Base-by-base conservation (phyloP, 2,888 invertebrate genomes). In the Andrena dorsata region DNA sequence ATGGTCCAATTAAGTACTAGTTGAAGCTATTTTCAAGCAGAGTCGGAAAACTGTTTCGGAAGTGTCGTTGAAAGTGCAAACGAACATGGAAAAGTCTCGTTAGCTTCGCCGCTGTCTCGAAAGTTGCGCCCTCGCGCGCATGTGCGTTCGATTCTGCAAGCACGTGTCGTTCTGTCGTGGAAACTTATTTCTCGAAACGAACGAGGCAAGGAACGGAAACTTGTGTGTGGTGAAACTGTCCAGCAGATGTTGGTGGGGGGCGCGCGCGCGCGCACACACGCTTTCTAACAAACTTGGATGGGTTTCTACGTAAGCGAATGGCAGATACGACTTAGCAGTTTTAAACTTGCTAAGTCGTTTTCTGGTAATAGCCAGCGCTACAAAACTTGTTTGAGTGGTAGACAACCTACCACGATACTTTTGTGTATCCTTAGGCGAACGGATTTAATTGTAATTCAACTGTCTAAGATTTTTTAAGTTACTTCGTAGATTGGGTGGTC, bases 231-330 rank as follows among this genome's bases (percentile, higher is more conserved):
- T n/a, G 32, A 53, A 73, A 56, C 53, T 56, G 26, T 53, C 53
- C 35, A 6, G 47, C 35, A 41, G 65, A 51, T 23, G 56, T 8
- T 1, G 56, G 47, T 47, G 23, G 64, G 56, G 32, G 10, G 41
- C 8, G 53, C 53, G 41, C 56, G 28, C 16, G 51, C 16, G 51
- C 10, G 63, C 47, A 16, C n/a, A 10, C 35, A 35, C n/a, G 41
- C 16, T 41, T 41, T 23, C 23, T 7, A 30, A 30, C 10, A 32
- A 74, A 60, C 66, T 66, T 60, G 74, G 23, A 74, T 74, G 23
- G 56, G 66, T 74, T 74, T 66, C 58, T 64, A 23, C 66, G 65
- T 66, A 74, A 74, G 65, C 74, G 65, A 74, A 74, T 58, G 66
- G 66, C 35, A 35, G 75, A 47, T 75, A 68, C 49, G 60, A 41